phyloP scores from a whole-genome alignment of 2,888 invertebrate species.

The Adelognathus sp. region DNA sequence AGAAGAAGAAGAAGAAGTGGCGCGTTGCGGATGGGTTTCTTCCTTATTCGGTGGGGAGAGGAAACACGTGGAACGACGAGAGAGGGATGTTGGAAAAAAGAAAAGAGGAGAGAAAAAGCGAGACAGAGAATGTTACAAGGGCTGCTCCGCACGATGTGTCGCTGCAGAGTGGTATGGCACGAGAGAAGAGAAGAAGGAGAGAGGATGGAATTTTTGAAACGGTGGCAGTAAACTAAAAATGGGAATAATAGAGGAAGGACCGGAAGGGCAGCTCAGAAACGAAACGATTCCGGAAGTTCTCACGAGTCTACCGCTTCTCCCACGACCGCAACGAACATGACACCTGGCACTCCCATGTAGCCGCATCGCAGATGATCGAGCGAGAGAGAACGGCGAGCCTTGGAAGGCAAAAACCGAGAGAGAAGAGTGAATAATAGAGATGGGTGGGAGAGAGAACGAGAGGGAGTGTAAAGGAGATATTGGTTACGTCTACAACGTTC shows the following conservation, averaged over 20 bases:
- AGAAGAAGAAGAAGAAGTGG: constrained; percentile 52
- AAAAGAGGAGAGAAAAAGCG: not conserved
- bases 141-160: not conserved
- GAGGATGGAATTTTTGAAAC: constrained; percentile 63
- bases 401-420: constrained; percentile 26
- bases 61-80: not conserved
- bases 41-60: not conserved
- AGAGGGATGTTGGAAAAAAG: not conserved
- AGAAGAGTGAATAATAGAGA: constrained; percentile 5
- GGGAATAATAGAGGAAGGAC: constrained; percentile 77
- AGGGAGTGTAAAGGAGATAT: not conserved
- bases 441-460: not conserved
- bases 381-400: constrained; percentile 17
- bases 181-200: constrained; percentile 10
- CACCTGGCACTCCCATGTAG: constrained; percentile 77
- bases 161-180: too few relatives aligned
- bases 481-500: constrained; percentile 65
- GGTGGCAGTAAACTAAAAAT: constrained; percentile 77
- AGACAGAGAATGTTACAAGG: not conserved
- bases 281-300: constrained; percentile 81
- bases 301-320: constrained; percentile 81
- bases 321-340: constrained; percentile 79
- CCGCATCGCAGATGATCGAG: constrained; percentile 67
- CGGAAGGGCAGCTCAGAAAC: constrained; percentile 76
- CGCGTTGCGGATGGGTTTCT: not conserved